phyloP scores from a whole-genome alignment of 2,113 vertebrate genomes.

The Muscicapa adusta region DNA sequence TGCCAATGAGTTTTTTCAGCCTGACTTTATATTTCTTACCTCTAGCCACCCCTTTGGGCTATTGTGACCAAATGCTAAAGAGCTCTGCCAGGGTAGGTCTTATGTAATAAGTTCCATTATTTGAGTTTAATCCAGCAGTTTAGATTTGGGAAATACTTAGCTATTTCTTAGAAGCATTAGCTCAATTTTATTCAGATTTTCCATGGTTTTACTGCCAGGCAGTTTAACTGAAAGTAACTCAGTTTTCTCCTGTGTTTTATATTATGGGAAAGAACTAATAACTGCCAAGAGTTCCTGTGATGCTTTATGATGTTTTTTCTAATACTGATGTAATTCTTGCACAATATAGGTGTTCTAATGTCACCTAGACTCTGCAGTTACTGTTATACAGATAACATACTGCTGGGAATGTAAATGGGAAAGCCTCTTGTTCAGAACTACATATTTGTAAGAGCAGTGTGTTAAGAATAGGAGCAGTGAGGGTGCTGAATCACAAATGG shows the following conservation, averaged over 20 bases:
- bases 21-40: not conserved
- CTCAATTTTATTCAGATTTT: constrained; percentile 24
- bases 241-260: not conserved
- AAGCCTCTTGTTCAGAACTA: not conserved
- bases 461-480: not conserved
- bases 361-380: not conserved
- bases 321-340: not conserved
- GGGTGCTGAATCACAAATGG: not conserved
- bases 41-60: not conserved
- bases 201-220: not conserved
- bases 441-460: not conserved
- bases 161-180: not conserved
- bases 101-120: not conserved
- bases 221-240: not conserved
- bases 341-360: not conserved
- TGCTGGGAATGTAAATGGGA: not conserved
- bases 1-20: not conserved
- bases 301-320: not conserved
- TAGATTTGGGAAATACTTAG: not conserved
- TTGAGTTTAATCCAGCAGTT: not conserved
- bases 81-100: not conserved
- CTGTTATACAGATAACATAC: not conserved
- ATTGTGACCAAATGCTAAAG: not conserved
- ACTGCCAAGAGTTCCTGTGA: not conserved
- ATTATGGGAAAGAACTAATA: not conserved